Evolutionary conservation across 2,797 vertebrate species (phyloP).

Genomic region (Melanotaenia boesemani): DNA sequence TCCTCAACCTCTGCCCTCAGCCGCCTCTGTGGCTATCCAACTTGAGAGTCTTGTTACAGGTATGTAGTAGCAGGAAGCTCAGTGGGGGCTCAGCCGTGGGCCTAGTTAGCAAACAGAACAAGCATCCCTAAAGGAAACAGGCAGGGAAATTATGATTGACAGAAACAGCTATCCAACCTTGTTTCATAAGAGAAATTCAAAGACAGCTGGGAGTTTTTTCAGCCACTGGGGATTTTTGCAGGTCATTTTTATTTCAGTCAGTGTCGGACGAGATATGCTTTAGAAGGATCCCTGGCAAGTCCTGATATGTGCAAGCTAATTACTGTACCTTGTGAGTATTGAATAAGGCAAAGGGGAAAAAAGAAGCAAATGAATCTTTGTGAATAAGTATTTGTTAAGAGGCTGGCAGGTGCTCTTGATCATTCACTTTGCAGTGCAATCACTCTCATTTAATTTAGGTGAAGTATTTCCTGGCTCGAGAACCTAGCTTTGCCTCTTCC

Average conservation of each 20-base stretch:
- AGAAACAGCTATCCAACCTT: constrained; percentile 18
- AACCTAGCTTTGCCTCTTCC: constrained; percentile 10
- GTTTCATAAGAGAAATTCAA: constrained; percentile 18
- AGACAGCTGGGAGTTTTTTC: constrained; percentile 23
- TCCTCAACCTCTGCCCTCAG: constrained; percentile 55
- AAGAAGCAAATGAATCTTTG: neutral
- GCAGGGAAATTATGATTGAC: constrained; percentile 54
- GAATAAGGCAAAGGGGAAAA: neutral
- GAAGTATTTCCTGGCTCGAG: constrained; percentile 32
- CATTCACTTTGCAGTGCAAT: constrained; percentile 24
- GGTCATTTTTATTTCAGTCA: constrained; percentile 33
- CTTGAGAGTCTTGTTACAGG: constrained; percentile 65
- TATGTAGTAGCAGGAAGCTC: constrained; percentile 52
- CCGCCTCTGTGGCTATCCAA: constrained; percentile 35
- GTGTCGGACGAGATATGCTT: constrained; percentile 30
- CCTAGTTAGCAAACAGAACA: constrained; percentile 62
- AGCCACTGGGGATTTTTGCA: constrained; percentile 21
- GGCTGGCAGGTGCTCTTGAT: constrained; percentile 4
- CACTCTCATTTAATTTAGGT: constrained; percentile 28
- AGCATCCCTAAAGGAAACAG: constrained; percentile 40
- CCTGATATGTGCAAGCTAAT: constrained; percentile 31
- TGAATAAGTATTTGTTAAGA: constrained; percentile 35
- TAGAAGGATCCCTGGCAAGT: constrained; percentile 18
- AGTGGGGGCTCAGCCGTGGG: constrained; percentile 41
- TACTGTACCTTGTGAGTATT: constrained; percentile 19